Percentiles rank a stretch among this genome's conserved stretches.
Evolutionary conservation across 2,888 invertebrate species (phyloP).

Genomic region (Leptogaster cylindrica): DNA sequence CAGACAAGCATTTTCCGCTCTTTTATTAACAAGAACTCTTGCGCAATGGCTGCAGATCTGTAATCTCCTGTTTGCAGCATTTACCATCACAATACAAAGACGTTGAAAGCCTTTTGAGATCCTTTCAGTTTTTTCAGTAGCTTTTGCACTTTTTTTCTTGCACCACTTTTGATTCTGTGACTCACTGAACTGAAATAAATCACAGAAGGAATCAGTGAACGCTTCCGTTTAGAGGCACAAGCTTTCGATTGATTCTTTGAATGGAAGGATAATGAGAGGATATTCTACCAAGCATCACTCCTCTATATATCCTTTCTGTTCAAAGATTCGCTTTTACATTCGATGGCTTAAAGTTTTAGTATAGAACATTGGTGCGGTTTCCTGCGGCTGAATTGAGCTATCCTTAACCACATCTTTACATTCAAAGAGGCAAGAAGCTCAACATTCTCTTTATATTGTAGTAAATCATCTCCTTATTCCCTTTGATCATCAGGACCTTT

Average conservation of each 20-base stretch:
- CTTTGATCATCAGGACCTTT: too few relatives aligned
- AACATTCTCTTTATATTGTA: too few relatives aligned
- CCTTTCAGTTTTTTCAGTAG: conserved; percentile 25
- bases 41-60: too few relatives aligned
- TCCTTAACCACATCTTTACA: too few relatives aligned
- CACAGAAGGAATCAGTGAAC: conserved; percentile 21
- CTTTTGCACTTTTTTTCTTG: conserved; percentile 27
- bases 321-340: conserved; percentile 10
- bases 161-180: conserved; percentile 2
- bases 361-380: too few relatives aligned
- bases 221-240: background rate
- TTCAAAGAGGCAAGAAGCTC: too few relatives aligned
- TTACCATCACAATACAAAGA: background rate
- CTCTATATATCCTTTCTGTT: background rate
- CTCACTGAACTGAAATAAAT: conserved; percentile 11
- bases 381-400: too few relatives aligned
- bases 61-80: background rate
- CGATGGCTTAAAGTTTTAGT: too few relatives aligned
- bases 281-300: background rate
- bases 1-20: background rate
- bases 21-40: background rate
- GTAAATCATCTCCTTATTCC: too few relatives aligned
- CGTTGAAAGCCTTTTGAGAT: background rate
- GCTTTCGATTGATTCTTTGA: background rate
- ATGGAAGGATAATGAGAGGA: conserved; percentile 16